Percentiles rank a stretch among this genome's conserved stretches.
Evolutionary conservation across 2,888 invertebrate genomes (phyloP).

Genomic region (Acleris emargana): DNA sequence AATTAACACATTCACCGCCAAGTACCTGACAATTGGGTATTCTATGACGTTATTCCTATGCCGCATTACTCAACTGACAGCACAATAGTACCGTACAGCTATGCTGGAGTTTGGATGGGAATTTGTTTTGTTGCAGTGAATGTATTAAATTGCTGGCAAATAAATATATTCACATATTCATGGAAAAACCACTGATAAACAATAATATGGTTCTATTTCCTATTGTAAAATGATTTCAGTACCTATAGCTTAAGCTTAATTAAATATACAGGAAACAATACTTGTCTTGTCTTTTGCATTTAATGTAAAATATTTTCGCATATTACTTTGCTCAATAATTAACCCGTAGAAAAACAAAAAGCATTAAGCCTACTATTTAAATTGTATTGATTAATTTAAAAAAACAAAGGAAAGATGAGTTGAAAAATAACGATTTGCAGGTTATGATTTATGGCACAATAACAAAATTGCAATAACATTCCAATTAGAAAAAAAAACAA

Average conservation of each 20-base stretch:
- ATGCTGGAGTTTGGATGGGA: too few species aligned
- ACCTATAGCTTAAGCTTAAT: not conserved
- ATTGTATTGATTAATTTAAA: not conserved
- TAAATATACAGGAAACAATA: not conserved
- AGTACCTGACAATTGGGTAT: too few species aligned
- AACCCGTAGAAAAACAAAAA: too few species aligned
- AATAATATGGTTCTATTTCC: not conserved
- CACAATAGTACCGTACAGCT: too few species aligned
- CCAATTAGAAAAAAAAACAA: constrained; percentile 25
- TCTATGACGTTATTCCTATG: too few species aligned
- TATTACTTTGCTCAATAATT: too few species aligned
- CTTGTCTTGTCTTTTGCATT: not conserved
- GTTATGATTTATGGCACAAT: constrained; percentile 22
- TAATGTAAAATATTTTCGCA: too few species aligned
- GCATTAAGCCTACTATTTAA: not conserved
- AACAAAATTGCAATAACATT: constrained; percentile 20
- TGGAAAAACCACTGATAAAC: not conserved
- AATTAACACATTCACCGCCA: too few species aligned
- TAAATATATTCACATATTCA: not conserved
- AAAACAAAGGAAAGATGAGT: not conserved
- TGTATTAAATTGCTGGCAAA: too few species aligned
- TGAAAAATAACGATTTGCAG: constrained; percentile 9
- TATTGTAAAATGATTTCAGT: not conserved
- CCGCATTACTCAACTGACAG: too few species aligned
- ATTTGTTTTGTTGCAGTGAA: too few species aligned